These are phyloP conservation scores for Limanda limanda DNA, from an alignment of 2,113 vertebrate species.

Conservation along the genomic window DNA sequence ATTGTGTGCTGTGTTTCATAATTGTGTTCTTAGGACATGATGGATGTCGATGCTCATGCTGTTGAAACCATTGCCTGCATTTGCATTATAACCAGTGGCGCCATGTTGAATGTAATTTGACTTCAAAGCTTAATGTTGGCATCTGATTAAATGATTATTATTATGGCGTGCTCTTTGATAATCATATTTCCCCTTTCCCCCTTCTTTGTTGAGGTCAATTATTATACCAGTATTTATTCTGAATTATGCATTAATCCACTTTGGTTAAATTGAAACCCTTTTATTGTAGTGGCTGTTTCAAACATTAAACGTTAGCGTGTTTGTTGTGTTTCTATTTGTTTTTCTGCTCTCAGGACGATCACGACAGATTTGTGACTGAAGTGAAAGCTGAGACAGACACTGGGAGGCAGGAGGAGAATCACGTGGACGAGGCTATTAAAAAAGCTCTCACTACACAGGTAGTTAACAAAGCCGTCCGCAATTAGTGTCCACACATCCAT, in stretches of 20 bases:
- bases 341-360: constrained; percentile 69
- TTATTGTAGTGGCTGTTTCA: constrained; percentile 1
- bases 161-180: constrained; percentile 63
- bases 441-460: constrained; percentile 78
- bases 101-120: constrained; percentile 65
- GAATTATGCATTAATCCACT: constrained; percentile 40
- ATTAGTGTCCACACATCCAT: background rate
- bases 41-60: constrained; percentile 31
- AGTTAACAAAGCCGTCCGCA: background rate
- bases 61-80: constrained; percentile 45
- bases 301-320: constrained; percentile 2
- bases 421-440: constrained; percentile 51
- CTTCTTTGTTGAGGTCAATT: constrained; percentile 62
- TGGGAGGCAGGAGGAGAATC: constrained; percentile 64
- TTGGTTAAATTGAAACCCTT: constrained; percentile 23
- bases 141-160: constrained; percentile 63
- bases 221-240: constrained; percentile 27
- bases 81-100: constrained; percentile 59
- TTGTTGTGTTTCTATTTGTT: background rate
- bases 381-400: constrained; percentile 62
- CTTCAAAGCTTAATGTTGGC: constrained; percentile 77
- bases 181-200: constrained; percentile 45
- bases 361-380: constrained; percentile 47
- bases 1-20: constrained; percentile 3
- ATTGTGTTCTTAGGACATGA: constrained; percentile 25